A percentile compares a stretch with the other conserved stretches of the same genome.
Conservation (phyloP, 2,888 invertebrate species). For the Dromius quadrimaculatus region DNA sequence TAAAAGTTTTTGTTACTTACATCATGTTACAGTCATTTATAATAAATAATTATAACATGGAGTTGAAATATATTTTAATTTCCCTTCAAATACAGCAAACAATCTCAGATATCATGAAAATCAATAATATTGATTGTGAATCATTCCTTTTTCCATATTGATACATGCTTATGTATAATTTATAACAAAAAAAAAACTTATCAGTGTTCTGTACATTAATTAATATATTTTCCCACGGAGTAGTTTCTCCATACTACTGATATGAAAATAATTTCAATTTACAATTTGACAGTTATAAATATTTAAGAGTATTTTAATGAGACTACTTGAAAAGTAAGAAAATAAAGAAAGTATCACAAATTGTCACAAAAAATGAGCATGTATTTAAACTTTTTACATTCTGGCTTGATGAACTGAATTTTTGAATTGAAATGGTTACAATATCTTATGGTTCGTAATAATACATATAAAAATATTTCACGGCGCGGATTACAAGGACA, state of each 20-base stretch:
- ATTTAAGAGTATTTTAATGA: slow-evolving; percentile 20
- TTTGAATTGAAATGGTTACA: too few species aligned
- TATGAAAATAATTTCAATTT: slow-evolving; percentile 12
- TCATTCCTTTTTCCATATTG: neutral
- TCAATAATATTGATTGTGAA: slow-evolving; percentile 6
- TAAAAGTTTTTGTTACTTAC: neutral
- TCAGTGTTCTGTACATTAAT: neutral
- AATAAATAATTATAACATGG: neutral
- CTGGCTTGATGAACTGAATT: too few species aligned
- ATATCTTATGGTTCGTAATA: too few species aligned
- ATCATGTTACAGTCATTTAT: slow-evolving; percentile 10
- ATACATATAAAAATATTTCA: too few species aligned
- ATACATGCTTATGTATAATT: slow-evolving; percentile 16
- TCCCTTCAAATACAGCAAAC: neutral
- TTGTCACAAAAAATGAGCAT: too few species aligned
- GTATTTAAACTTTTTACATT: too few species aligned
- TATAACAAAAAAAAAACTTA: neutral
- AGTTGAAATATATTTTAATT: slow-evolving; percentile 6
- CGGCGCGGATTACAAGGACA: too few species aligned
- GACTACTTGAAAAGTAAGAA: too few species aligned
- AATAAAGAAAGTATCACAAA: too few species aligned
- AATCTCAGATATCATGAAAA: slow-evolving; percentile 9
- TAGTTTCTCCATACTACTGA: neutral
- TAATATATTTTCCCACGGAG: slow-evolving; percentile 20
- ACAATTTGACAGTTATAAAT: slow-evolving; percentile 5